Percentiles rank a stretch among this genome's conserved stretches.
Conservation (phyloP, 2,113 vertebrate genomes). For the Rhinogobius similis region DNA sequence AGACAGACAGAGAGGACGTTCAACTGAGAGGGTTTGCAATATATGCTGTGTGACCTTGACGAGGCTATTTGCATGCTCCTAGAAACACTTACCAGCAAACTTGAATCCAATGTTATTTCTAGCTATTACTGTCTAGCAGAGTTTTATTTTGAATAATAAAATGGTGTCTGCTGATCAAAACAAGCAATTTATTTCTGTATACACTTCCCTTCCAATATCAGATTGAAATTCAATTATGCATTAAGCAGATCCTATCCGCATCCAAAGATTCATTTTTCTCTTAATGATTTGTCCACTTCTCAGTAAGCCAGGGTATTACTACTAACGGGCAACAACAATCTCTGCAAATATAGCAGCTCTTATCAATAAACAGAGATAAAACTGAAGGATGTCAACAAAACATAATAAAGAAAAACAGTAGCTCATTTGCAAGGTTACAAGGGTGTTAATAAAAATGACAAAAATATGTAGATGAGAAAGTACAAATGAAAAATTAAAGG, state of each 20-base stretch:
- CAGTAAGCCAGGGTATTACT: constrained; percentile 33
- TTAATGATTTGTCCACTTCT: constrained; percentile 65
- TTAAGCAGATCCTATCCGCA: constrained; percentile 56
- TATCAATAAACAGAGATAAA: constrained; percentile 18
- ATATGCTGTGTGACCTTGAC: constrained; percentile 24
- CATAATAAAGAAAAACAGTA: constrained; percentile 13
- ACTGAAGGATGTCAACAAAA: constrained; percentile 28
- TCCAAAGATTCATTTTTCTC: constrained; percentile 55
- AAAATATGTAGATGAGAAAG: not conserved
- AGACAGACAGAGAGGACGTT: not conserved
- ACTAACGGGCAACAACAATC: constrained; percentile 42
- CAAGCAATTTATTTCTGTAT: constrained; percentile 53
- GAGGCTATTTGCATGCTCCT: constrained; percentile 14
- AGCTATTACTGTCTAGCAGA: constrained; percentile 17
- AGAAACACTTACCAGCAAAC: constrained; percentile 10
- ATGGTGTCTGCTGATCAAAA: constrained; percentile 43
- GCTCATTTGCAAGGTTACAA: not conserved
- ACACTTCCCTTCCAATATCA: constrained; percentile 49
- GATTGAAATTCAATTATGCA: constrained; percentile 64
- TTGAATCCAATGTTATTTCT: constrained; percentile 33
- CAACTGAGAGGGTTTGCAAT: constrained; percentile 20
- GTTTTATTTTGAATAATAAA: constrained; percentile 49
- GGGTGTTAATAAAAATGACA: constrained; percentile 13
- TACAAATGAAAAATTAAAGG: not conserved
- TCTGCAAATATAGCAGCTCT: constrained; percentile 30